Conservation (phyloP, 2,113 vertebrate genomes). For the Sebastes schlegelii region DNA sequence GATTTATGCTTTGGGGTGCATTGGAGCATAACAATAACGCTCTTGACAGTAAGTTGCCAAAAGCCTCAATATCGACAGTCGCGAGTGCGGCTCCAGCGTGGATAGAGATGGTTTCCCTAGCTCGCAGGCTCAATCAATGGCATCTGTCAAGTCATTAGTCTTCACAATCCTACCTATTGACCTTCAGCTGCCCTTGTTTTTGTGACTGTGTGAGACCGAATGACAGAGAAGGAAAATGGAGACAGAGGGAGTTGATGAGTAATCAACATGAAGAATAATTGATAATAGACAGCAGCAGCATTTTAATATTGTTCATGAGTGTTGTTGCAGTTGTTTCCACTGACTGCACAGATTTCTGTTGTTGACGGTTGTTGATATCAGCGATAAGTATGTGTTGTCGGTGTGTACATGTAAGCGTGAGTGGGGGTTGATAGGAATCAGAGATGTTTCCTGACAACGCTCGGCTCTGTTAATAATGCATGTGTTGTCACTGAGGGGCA, state of each 20-base stretch:
- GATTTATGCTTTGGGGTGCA: constrained; percentile 62
- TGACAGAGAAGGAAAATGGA: constrained; percentile 22
- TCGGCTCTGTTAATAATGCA: constrained; percentile 80
- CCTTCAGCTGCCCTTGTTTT: constrained; percentile 62
- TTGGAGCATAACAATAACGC: constrained; percentile 53
- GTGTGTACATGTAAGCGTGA: constrained; percentile 29
- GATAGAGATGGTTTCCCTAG: constrained; percentile 55
- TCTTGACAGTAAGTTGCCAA: constrained; percentile 61
- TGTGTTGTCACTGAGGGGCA: constrained; percentile 71
- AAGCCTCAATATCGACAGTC: constrained; percentile 57
- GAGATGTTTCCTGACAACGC: constrained; percentile 66
- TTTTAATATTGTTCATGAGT: constrained; percentile 14
- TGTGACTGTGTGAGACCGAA: constrained; percentile 29
- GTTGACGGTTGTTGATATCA: not conserved
- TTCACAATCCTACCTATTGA: constrained; percentile 55
- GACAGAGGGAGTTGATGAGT: not conserved
- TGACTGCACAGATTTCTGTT: constrained; percentile 1
- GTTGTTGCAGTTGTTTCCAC: not conserved
- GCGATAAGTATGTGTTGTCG: constrained; percentile 31
- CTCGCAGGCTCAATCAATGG: constrained; percentile 70
- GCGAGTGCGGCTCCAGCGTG: constrained; percentile 28
- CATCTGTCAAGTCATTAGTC: constrained; percentile 73
- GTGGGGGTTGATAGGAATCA: constrained; percentile 54
- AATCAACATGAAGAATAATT: constrained; percentile 3
- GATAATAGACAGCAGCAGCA: not conserved